Base-by-base conservation (phyloP, 1,140 invertebrate species). In the Theocolax elegans region DNA sequence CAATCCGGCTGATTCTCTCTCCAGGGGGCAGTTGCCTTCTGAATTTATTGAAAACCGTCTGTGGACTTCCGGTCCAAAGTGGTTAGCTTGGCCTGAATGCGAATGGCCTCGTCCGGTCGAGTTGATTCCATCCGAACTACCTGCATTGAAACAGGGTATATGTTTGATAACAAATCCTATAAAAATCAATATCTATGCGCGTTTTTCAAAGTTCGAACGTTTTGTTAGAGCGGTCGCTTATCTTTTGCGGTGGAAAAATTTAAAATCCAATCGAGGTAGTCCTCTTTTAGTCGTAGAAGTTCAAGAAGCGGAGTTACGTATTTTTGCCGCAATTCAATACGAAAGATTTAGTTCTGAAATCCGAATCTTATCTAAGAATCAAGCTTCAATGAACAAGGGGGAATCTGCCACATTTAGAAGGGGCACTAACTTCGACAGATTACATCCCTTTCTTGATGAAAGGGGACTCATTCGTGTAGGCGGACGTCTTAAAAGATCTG, bases 381-480 rank as follows among this genome's bases (percentile, higher is more conserved):
- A n/a, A n/a, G n/a, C 46, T 49, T 25, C 1, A n/a, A 17, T 48
- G 7, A 17, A n/a, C 7, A 12, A 12, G 19, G 7, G 19, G 19
- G 6, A 1, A 17, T n/a, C 42, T 1, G 42, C 1, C 1, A 2
- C 13, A n/a, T 44, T 44, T 6, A 44, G 19, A 44, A 44, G 1
- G n/a, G 12, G 40, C 12, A 44, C 42, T n/a, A 49, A 23, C 3
- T 58, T 58, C 2, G 29, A 35, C 21, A 19, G 21, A 8, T 7
- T 53, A 7, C 25, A 27, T 54, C 48, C 63, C 2, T 66, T 66
- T 27, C 9, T 66, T 3, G 63, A 54, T n/a, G 12, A 12, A 2
- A 7, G 42, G 21, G 63, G 38, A 8, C 35, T 66, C 10, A 38
- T 53, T 7, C 21, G 63, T 27, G 63, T 66, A 13, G 63, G 49